Conservation (phyloP, 2,888 invertebrate species). For the Euplagia quadripunctaria region DNA sequence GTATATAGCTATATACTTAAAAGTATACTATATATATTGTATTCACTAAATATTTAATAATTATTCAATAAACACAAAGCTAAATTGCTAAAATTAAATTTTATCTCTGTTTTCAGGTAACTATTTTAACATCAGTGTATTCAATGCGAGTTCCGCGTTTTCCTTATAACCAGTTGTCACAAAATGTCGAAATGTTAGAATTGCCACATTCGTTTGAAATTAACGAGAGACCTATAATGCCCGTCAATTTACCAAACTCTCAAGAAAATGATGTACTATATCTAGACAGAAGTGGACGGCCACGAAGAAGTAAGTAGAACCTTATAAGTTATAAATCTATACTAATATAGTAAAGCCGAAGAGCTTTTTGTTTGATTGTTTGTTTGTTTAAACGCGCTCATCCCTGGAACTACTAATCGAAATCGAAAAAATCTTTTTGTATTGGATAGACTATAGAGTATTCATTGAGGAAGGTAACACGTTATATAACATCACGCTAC, state of each 20-base stretch:
- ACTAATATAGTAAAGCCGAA: not conserved
- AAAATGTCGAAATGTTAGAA: not conserved
- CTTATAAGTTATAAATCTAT: not conserved
- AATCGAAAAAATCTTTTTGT: not conserved
- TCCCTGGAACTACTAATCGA: not conserved
- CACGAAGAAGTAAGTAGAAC: not conserved
- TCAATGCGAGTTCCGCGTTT: not conserved
- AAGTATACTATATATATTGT: no score
- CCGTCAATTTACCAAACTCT: no score
- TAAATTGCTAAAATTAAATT: not conserved
- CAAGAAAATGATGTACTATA: not conserved
- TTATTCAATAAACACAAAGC: no score
- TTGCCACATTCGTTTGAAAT: not conserved
- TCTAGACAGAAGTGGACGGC: not conserved
- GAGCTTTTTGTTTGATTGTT: not conserved
- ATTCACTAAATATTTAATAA: no score
- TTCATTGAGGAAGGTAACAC: no score
- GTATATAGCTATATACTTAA: no score
- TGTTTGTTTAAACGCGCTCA: not conserved
- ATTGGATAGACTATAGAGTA: no score
- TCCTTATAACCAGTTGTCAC: not conserved
- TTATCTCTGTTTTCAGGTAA: not conserved
- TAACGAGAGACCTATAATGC: not conserved
- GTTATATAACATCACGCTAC: no score
- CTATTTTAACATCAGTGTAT: not conserved